A percentile compares a stretch with the other conserved stretches of the same genome.
phyloP scores from a whole-genome alignment of 30 jellyfish, hydroid and myxozoan genomes.

The Aurelia coerulea region DNA sequence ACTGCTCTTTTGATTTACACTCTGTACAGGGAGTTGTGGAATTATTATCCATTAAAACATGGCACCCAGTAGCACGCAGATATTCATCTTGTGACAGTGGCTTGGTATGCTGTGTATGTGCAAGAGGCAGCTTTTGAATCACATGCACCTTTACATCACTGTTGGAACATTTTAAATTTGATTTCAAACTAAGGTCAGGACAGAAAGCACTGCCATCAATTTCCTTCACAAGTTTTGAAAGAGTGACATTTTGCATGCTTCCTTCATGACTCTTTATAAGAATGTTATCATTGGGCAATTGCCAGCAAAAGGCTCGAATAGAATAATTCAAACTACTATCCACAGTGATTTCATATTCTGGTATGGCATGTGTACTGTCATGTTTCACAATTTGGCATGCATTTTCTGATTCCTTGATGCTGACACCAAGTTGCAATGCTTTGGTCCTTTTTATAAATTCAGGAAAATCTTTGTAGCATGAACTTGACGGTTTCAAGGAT shows the following conservation, averaged over 20 bases:
- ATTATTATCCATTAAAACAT: not conserved
- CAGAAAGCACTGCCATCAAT: slow-evolving; percentile 26
- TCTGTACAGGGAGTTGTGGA: not conserved
- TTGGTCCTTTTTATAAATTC: not conserved
- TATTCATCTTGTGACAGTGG: slow-evolving; percentile 18
- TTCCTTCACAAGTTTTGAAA: slow-evolving; percentile 31
- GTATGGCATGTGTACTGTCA: slow-evolving; percentile 16
- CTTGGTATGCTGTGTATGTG: slow-evolving; percentile 6
- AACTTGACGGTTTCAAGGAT: not conserved
- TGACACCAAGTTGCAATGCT: slow-evolving; percentile 2
- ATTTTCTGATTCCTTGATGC: not conserved
- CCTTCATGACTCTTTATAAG: slow-evolving; percentile 1
- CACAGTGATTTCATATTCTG: slow-evolving; percentile 24
- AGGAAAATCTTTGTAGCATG: slow-evolving; percentile 12
- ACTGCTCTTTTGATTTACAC: slow-evolving; percentile 14
- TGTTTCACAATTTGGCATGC: not conserved
- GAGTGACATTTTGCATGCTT: slow-evolving; percentile 30
- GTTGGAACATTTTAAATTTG: slow-evolving; percentile 3
- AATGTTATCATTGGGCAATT: not conserved
- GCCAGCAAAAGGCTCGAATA: slow-evolving; percentile 50
- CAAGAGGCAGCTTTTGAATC: slow-evolving; percentile 6
- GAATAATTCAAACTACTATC: slow-evolving; percentile 27
- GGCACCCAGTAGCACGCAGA: slow-evolving; percentile 22
- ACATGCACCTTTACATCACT: slow-evolving; percentile 24
- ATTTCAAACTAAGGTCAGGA: slow-evolving; percentile 13